Evolutionary conservation across 1,140 invertebrate genomes (phyloP).

Genomic region (Copidosoma floridanum): DNA sequence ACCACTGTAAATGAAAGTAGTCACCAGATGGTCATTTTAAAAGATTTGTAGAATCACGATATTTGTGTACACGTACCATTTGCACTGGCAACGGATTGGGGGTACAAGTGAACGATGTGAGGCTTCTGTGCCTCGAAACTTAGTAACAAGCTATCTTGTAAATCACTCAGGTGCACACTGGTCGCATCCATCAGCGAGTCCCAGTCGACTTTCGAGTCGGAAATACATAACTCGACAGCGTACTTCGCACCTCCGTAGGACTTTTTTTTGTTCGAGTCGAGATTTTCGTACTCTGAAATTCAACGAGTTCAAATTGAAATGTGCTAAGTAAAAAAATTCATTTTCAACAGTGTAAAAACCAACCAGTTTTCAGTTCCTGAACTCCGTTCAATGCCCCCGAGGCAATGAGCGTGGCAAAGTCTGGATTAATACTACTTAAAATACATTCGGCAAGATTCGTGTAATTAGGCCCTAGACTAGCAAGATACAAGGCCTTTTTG

Average conservation of each 20-base stretch:
- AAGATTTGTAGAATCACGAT: not conserved
- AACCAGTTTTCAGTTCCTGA: slow-evolving; percentile 47
- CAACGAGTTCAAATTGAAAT: no score
- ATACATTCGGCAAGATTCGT: slow-evolving; percentile 57
- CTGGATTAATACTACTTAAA: slow-evolving; percentile 51
- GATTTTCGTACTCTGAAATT: slow-evolving; percentile 45
- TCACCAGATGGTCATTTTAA: not conserved
- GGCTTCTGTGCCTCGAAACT: slow-evolving; percentile 62
- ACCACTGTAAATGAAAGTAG: slow-evolving; percentile 37
- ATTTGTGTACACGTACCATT: slow-evolving; percentile 46
- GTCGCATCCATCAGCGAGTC: slow-evolving; percentile 51
- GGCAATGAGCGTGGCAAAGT: slow-evolving; percentile 53
- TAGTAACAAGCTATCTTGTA: slow-evolving; percentile 63
- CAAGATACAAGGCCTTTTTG: slow-evolving; percentile 54
- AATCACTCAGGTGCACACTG: slow-evolving; percentile 53
- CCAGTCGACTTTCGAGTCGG: slow-evolving; percentile 52
- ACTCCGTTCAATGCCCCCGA: slow-evolving; percentile 51
- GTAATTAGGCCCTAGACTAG: slow-evolving; percentile 58
- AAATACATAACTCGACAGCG: slow-evolving; percentile 44
- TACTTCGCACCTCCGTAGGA: slow-evolving; percentile 46
- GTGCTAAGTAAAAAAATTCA: not conserved
- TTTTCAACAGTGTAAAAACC: not conserved
- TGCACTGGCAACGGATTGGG: slow-evolving; percentile 58
- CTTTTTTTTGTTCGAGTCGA: slow-evolving; percentile 45
- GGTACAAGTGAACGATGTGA: slow-evolving; percentile 60